Evolutionary conservation across 2,113 vertebrate species (phyloP), one percentile per base, ranked within the genome.

Genomic region (Cyanoliseus patagonus): DNA sequence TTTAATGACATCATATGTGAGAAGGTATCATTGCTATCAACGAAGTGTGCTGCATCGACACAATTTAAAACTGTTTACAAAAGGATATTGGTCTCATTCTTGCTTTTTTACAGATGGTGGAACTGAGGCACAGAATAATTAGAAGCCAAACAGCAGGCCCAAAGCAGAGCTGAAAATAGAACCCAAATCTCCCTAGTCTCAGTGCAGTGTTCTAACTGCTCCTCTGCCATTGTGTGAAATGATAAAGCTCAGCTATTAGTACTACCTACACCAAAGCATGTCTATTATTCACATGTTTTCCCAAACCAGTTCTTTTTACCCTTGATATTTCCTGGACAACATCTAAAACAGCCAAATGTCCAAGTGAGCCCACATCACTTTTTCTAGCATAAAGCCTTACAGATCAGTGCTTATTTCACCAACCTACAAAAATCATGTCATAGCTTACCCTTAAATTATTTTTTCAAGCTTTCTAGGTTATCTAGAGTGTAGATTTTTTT

Each of bases 11-110:
- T 74, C 2, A 0, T 31, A 49, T 69, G 72, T 67, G 72, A 96
- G 80, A 95, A 95, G 86, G 77, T 86, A 95, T 68, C 62, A 86
- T 23, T 82, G 76, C 75, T 94, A 86, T 94, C 83, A 94, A 93
- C 83, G 88, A 86, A 68, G 30, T 16, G 25, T 9, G 42, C 67
- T 93, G 68, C 76, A 96, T 52, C 88, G 64, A 69, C 63, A 83
- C 86, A 76, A 69, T 51, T 27, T 57, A 86, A 79, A 91, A 83
- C 77, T 92, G 52, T 94, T 96, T 78, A 83, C 75, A 88, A 83
- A 83, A 86, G 73, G 77, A 70, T 70, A 67, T 66, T 93, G 69
- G 81, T 72, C 68, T 88, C 25, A 62, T 83, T 92, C 88, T 90
- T 63, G 55, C 31, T 28, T 73, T 83, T 90, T 78, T 86, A 69